Percentiles rank a stretch among this genome's conserved stretches.
Conservation (phyloP, 2,797 vertebrate genomes). For the Clarias pachynema region DNA sequence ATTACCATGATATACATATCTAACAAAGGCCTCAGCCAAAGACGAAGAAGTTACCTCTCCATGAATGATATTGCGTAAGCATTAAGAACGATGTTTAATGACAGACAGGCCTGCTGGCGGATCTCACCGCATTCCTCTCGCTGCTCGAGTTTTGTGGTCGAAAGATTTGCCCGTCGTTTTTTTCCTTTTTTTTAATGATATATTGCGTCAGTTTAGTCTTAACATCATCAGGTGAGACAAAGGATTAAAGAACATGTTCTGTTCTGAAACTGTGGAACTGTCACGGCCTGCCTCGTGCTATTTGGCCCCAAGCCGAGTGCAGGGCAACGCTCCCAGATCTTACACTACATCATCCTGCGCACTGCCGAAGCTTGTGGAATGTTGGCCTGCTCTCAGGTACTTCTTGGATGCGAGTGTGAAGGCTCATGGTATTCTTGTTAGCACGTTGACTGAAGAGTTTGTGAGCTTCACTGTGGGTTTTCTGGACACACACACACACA, state of each 20-base stretch:
- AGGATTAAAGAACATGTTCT: constrained; percentile 4
- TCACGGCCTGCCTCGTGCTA: constrained; percentile 24
- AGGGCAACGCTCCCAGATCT: constrained; percentile 1
- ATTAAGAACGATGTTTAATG: background rate
- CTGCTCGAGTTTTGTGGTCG: background rate
- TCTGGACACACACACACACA: background rate
- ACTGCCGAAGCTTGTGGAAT: background rate
- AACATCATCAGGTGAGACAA: constrained; percentile 2
- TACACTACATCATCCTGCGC: background rate
- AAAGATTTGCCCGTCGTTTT: constrained; percentile 13
- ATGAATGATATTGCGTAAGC: background rate
- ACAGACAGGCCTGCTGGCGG: background rate
- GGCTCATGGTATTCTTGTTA: background rate
- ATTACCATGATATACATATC: background rate
- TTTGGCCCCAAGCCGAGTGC: background rate
- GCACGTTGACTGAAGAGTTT: background rate
- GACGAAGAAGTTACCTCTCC: background rate
- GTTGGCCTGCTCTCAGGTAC: background rate
- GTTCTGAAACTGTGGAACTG: constrained; percentile 15
- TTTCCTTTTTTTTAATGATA: background rate
- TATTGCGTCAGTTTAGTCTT: constrained; percentile 19
- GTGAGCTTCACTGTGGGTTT: background rate
- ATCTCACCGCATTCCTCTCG: background rate
- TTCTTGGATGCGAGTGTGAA: constrained; percentile 13
- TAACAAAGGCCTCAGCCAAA: background rate